Base-by-base conservation (phyloP, 2,888 invertebrate species). In the Plebejus argus region DNA sequence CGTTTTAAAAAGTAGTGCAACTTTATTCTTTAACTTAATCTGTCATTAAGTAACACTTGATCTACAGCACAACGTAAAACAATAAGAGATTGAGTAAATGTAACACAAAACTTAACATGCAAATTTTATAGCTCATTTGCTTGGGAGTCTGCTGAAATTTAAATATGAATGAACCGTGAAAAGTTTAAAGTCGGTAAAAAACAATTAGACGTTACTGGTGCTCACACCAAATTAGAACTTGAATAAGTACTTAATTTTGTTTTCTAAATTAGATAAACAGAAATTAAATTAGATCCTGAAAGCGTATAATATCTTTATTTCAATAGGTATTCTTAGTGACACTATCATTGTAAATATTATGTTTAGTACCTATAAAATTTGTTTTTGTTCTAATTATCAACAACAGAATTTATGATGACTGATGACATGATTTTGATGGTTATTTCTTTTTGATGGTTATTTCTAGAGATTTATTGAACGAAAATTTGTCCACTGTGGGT, bases 31-130 rank as follows among this genome's bases (percentile, higher is more conserved):
- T 28, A 33, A 33, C 35, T 35, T 35, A 39, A 39, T 5, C 8
- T 35, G n/a, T 8, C n/a, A 39, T 72, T 72, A 20, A 0, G 45
- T 20, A 72, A 45, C 5, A 12, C 5, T 53, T 18, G 49, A 20
- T 23, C 74, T 45, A 28, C 33, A 23, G 53, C 53, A 74, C 53
- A 28, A 49, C 74, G 53, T 28, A 18, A 28, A 53, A 74, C 49
- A 74, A 74, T 72, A 72, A 72, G 20, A 39, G 12, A 20, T 71
- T 71, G 20, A 20, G 72, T 10, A 72, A 72, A 53, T 74, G 7
- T 28, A 74, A 28, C 18, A 18, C 20, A 49, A 39, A 23, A 33
- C 23, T 10, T 71, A 3, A 35, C 72, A 72, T 72, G 23, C 72
- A 20, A 72, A 72, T 72, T 72, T 72, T 49, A 72, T 45, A 15